Conservation (phyloP, 2,113 vertebrate species). For the Rhinolophus sinicus region DNA sequence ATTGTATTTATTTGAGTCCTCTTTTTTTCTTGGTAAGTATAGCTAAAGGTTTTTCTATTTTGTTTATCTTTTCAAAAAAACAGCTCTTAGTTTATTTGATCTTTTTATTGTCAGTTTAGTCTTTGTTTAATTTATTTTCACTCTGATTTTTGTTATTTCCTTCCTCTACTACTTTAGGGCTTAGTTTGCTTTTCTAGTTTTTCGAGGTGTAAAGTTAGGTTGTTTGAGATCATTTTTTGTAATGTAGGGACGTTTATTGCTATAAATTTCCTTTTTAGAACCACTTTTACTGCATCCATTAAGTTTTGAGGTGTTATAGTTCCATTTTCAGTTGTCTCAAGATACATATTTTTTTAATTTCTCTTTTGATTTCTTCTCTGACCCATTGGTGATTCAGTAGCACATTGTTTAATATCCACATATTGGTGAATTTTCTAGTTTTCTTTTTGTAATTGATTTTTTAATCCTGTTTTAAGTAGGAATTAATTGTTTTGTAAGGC, state of each 20-base stretch:
- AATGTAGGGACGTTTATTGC: background rate
- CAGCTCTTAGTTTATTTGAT: background rate
- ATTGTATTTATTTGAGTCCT: background rate
- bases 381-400: background rate
- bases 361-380: background rate
- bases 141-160: background rate
- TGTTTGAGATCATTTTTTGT: background rate
- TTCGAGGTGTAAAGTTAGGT: background rate
- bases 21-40: background rate
- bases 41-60: background rate
- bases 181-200: background rate
- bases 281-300: background rate
- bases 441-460: slow-evolving; percentile 36
- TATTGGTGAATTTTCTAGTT: background rate
- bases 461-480: slow-evolving; percentile 45
- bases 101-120: background rate
- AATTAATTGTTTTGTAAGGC: background rate
- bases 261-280: background rate
- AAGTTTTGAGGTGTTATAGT: background rate
- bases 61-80: background rate
- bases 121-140: background rate
- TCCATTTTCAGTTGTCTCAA: background rate
- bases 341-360: background rate
- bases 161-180: background rate
- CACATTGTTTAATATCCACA: background rate